Conservation (phyloP, 2,888 invertebrate species). For the Epirrhoe tristata region DNA sequence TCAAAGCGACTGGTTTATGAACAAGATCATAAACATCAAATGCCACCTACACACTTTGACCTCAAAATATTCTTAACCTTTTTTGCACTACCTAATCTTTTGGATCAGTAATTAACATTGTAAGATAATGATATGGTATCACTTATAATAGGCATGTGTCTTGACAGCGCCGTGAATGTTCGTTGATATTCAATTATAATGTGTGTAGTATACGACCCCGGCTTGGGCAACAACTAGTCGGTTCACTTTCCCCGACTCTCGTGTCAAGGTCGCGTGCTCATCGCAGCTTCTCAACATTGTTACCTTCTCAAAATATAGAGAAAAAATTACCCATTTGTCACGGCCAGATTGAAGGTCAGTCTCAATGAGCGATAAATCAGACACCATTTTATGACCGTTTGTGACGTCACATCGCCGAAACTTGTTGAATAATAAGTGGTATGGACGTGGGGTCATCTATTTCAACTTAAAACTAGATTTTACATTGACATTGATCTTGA, state of each 20-base stretch:
- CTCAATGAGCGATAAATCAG: slow-evolving; percentile 35
- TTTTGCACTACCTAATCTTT: slow-evolving; percentile 26
- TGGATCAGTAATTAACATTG: slow-evolving; percentile 27
- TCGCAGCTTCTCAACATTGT: slow-evolving; percentile 46
- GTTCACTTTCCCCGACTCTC: slow-evolving; percentile 78
- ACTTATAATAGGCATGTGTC: slow-evolving; percentile 35
- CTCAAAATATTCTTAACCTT: slow-evolving; percentile 21
- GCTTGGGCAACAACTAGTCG: slow-evolving; percentile 75
- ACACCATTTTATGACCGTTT: slow-evolving; percentile 26
- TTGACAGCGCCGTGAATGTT: slow-evolving; percentile 29
- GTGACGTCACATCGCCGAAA: slow-evolving; percentile 33
- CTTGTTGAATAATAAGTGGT: slow-evolving; percentile 33
- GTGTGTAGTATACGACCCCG: slow-evolving; percentile 51
- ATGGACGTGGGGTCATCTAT: slow-evolving; percentile 36
- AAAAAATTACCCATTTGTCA: slow-evolving; percentile 39
- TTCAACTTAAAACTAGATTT: slow-evolving; percentile 38
- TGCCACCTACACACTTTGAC: slow-evolving; percentile 34
- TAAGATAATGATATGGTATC: slow-evolving; percentile 35
- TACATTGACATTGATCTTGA: slow-evolving; percentile 41
- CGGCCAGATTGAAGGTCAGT: slow-evolving; percentile 42
- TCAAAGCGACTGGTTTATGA: slow-evolving; percentile 4
- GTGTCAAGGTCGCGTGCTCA: slow-evolving; percentile 78
- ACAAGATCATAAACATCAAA: slow-evolving; percentile 21
- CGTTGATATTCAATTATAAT: slow-evolving; percentile 31
- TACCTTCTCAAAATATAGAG: slow-evolving; percentile 35